phyloP scores from a whole-genome alignment of 2,797 vertebrate species.

The Dendrocincla tyrannina region DNA sequence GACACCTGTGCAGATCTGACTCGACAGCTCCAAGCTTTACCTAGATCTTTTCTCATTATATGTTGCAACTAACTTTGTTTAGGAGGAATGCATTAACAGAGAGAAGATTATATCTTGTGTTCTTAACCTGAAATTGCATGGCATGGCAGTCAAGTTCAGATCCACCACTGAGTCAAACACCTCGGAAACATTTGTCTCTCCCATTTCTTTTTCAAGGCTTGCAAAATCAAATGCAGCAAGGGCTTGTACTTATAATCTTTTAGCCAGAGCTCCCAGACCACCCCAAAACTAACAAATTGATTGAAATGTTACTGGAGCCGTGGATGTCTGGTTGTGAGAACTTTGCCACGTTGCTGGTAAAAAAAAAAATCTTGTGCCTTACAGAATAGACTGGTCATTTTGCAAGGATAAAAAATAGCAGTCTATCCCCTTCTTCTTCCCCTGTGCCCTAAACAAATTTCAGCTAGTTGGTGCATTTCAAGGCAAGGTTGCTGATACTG shows the following conservation, averaged over 20 bases:
- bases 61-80: slow-evolving; percentile 14
- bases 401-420: not conserved
- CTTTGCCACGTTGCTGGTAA: not conserved
- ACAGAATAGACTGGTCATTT: not conserved
- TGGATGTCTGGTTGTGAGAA: not conserved
- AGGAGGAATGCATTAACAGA: not conserved
- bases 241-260: not conserved
- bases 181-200: not conserved
- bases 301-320: not conserved
- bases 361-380: not conserved
- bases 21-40: slow-evolving; percentile 14
- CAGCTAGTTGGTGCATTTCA: not conserved
- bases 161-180: not conserved
- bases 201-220: not conserved
- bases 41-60: not conserved
- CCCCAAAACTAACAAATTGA: not conserved
- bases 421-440: not conserved
- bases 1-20: slow-evolving; percentile 13
- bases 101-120: not conserved
- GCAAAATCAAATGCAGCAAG: not conserved
- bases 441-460: not conserved
- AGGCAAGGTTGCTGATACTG: not conserved
- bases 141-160: not conserved
- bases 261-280: not conserved
- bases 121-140: not conserved